A percentile compares a stretch with the other conserved stretches of the same genome.
phyloP scores from a whole-genome alignment of 2,113 vertebrate species.

The Melospiza melodia region DNA sequence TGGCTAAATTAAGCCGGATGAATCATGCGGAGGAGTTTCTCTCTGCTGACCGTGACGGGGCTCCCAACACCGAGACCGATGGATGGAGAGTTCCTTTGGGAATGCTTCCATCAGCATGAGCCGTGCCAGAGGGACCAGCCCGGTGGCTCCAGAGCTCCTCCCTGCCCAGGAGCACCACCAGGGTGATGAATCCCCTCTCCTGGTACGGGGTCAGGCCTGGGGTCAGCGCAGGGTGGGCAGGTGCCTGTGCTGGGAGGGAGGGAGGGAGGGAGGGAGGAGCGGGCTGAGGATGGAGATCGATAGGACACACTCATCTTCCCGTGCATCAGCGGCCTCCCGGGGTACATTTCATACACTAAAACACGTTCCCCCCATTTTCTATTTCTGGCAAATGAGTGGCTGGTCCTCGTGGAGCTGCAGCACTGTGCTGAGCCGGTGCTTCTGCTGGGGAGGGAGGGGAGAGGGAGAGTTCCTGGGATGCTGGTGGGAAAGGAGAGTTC shows the following conservation, averaged over 20 bases:
- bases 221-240: accelerated
- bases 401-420: not conserved
- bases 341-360: not conserved
- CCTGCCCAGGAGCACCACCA: accelerated
- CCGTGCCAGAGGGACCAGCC: not conserved
- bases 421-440: not conserved
- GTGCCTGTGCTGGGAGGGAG: not conserved
- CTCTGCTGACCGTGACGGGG: not conserved
- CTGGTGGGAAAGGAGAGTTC: not conserved
- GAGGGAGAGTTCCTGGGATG: not conserved
- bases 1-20: not conserved
- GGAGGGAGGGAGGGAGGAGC: not conserved
- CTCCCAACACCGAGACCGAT: not conserved
- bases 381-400: slow-evolving; percentile 25
- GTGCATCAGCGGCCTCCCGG: not conserved
- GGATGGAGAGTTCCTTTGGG: not conserved
- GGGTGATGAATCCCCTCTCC: accelerated
- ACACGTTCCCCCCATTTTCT: not conserved
- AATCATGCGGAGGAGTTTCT: slow-evolving; percentile 17
- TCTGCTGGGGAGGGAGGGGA: not conserved
- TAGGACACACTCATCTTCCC: not conserved
- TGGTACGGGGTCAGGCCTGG: too few species aligned
- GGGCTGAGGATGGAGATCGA: not conserved
- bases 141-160: not conserved
- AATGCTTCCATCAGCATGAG: accelerated